Percentiles rank a stretch among this genome's conserved stretches.
Conservation (phyloP, 64 coral and sea anemone genomes). For the Porites australiensis region DNA sequence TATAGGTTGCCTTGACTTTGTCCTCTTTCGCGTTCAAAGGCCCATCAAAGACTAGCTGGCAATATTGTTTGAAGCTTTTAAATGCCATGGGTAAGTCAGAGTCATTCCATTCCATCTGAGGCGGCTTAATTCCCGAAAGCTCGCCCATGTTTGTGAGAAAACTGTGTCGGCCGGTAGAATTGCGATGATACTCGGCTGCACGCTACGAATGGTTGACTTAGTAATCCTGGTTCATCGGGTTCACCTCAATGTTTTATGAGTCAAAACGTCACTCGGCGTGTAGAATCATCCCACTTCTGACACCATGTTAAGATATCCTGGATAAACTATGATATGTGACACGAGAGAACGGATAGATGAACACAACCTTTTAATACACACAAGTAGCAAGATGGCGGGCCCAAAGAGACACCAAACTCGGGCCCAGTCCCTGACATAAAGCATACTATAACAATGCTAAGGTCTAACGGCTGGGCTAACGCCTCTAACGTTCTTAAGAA, state of each 20-base stretch:
- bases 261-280: background rate
- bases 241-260: background rate
- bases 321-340: no score
- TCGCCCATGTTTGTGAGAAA: background rate
- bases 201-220: background rate
- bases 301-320: background rate
- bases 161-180: background rate
- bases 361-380: no score
- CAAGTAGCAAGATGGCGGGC: no score
- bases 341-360: no score
- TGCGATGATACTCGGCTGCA: background rate
- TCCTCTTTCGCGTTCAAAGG: background rate
- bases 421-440: no score
- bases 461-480: no score
- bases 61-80: no score
- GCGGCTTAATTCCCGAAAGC: background rate
- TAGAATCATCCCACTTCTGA: background rate
- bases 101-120: constrained; percentile 11
- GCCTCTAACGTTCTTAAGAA: no score
- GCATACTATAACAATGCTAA: no score
- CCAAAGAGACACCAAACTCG: no score
- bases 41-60: background rate
- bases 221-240: constrained; percentile 10
- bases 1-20: background rate
- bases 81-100: background rate